phyloP scores from a whole-genome alignment of 2,113 vertebrate genomes.

The Tor tambroides region DNA sequence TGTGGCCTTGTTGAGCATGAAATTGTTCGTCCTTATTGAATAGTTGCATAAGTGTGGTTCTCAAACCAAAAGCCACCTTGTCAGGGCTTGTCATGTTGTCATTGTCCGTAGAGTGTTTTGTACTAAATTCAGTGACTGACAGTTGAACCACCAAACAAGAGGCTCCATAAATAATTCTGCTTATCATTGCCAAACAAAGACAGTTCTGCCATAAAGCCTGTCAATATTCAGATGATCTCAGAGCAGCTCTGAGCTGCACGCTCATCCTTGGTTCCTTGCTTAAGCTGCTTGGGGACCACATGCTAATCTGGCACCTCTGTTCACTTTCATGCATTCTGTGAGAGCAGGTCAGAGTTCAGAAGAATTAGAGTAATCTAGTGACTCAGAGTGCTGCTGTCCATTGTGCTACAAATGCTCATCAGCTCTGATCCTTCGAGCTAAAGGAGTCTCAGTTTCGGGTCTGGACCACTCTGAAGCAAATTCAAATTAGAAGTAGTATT shows the following conservation, averaged over 20 bases:
- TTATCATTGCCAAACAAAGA: conserved; percentile 60
- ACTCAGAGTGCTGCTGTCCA: conserved; percentile 47
- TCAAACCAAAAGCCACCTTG: neutral
- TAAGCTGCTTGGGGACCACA: conserved; percentile 60
- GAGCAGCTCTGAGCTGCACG: conserved; percentile 66
- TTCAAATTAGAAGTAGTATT: neutral
- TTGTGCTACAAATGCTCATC: conserved; percentile 33
- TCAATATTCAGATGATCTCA: conserved; percentile 68
- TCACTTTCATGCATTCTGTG: conserved; percentile 67
- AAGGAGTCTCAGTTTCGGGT: neutral
- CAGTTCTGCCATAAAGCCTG: conserved; percentile 64
- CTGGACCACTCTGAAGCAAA: conserved; percentile 1
- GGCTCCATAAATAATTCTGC: conserved; percentile 66
- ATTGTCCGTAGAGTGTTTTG: conserved; percentile 20
- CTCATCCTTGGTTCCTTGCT: conserved; percentile 63
- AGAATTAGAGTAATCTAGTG: conserved; percentile 71
- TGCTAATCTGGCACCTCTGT: conserved; percentile 62
- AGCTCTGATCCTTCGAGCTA: neutral
- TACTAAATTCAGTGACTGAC: conserved; percentile 7
- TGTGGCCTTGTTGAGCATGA: conserved; percentile 11
- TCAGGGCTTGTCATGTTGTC: neutral
- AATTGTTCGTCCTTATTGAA: neutral
- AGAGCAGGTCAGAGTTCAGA: conserved; percentile 71
- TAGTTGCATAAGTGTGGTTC: neutral
- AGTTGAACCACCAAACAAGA: conserved; percentile 50